Evolutionary conservation across 2,113 vertebrate species (phyloP).

Genomic region (Solenodon paradoxus): DNA sequence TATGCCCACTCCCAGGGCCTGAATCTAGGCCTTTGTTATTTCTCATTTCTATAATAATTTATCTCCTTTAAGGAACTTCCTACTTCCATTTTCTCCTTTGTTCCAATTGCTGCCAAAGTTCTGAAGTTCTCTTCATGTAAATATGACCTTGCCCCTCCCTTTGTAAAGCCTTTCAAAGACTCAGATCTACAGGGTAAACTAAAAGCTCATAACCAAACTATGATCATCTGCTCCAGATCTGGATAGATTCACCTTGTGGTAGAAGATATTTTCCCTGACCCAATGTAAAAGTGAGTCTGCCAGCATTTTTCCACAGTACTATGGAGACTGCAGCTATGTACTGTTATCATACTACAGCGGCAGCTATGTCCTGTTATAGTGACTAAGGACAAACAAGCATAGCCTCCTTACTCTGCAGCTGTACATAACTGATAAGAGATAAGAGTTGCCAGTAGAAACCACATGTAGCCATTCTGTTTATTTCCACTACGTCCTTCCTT

Average conservation of each 20-base stretch:
- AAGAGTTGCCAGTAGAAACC: no score
- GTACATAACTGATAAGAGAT: no score
- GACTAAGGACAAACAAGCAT: no score
- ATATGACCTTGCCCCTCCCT: background rate
- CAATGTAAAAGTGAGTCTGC: no score
- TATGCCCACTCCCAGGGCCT: background rate
- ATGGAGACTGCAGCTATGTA: no score
- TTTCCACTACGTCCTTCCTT: background rate
- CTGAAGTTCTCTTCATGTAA: background rate
- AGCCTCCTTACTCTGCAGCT: no score
- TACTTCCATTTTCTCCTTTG: background rate
- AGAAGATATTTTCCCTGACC: no score
- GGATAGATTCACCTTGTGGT: background rate
- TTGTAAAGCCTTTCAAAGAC: background rate
- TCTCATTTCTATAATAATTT: background rate
- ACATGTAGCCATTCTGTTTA: no score
- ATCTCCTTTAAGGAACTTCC: background rate
- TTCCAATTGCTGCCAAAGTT: background rate
- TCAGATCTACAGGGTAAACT: background rate
- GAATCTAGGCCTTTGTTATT: background rate
- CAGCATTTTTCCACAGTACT: no score
- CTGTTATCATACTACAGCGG: no score
- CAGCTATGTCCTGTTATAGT: no score
- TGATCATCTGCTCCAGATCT: background rate
- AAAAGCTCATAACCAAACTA: background rate